Conservation (phyloP, 1,140 invertebrate species). For the Drosophila paulistorum region DNA sequence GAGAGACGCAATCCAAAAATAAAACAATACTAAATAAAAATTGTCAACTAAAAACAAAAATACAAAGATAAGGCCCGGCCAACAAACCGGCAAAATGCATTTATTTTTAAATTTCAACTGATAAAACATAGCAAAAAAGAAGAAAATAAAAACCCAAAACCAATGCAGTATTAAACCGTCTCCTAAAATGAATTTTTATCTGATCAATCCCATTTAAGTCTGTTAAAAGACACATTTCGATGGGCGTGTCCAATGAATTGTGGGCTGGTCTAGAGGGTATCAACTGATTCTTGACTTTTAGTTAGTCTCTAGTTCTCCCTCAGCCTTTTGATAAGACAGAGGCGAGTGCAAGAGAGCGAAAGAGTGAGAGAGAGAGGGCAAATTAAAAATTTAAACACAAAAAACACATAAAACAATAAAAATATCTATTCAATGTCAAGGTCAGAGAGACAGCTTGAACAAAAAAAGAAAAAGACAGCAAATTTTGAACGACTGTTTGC, state of each 20-base stretch:
- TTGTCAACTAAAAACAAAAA: constrained; percentile 5
- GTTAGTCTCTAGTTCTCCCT: neutral
- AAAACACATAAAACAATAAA: constrained; percentile 26
- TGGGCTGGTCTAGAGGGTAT: neutral
- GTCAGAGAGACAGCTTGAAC: constrained; percentile 45
- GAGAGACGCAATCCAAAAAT: neutral
- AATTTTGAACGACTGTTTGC: constrained; percentile 39
- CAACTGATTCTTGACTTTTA: neutral
- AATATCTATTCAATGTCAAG: constrained; percentile 79
- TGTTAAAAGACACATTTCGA: no score
- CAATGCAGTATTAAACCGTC: neutral
- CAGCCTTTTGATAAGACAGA: constrained; percentile 20
- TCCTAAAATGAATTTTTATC: no score
- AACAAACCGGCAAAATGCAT: constrained; percentile 8
- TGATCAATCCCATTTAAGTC: no score
- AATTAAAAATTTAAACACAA: constrained; percentile 53
- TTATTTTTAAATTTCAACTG: constrained; percentile 12
- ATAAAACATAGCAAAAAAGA: neutral
- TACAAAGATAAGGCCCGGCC: neutral
- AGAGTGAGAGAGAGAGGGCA: constrained; percentile 4
- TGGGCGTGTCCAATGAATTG: no score
- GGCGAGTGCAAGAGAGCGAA: neutral
- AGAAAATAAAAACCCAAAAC: no score
- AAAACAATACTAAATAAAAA: neutral
- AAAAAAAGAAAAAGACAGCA: constrained; percentile 28